These are phyloP conservation scores for Alosa alosa DNA, from an alignment of 2,113 vertebrate species.

Conservation along the genomic window DNA sequence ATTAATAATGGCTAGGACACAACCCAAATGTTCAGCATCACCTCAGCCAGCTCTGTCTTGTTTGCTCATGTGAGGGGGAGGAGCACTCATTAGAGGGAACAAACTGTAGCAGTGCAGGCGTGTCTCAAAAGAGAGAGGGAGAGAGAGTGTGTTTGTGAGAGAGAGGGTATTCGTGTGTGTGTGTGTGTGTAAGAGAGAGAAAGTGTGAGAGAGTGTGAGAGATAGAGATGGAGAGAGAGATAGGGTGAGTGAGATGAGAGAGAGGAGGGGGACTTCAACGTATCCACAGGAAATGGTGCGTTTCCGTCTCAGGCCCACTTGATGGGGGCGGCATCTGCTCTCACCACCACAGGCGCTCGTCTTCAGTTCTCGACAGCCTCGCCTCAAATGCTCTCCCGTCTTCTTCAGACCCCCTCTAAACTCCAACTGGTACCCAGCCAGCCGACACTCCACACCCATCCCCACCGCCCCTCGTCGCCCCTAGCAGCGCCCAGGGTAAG, in stretches of 20 bases:
- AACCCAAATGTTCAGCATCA: neutral
- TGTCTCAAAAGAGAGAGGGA: neutral
- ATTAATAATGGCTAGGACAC: neutral
- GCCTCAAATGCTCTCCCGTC: neutral
- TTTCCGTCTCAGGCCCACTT: conserved; percentile 57
- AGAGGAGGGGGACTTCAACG: conserved; percentile 22
- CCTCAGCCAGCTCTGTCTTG: neutral
- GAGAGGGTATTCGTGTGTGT: neutral
- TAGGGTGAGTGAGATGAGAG: neutral
- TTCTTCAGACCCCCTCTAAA: no score
- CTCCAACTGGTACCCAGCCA: no score
- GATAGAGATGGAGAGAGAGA: neutral
- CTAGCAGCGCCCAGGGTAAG: conserved; percentile 37
- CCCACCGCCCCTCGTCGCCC: neutral
- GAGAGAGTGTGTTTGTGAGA: neutral
- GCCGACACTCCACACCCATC: conserved; percentile 21
- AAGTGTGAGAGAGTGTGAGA: neutral
- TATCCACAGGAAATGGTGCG: conserved; percentile 56
- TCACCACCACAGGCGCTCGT: conserved; percentile 25
- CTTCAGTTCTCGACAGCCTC: conserved; percentile 52
- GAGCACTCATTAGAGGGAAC: neutral
- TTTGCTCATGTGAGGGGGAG: no score
- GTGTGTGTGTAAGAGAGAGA: neutral
- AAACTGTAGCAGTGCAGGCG: neutral
- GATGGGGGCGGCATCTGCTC: conserved; percentile 28